These are phyloP conservation scores for Alfaro cultratus DNA, from an alignment of 2,797 vertebrate genomes.

Conservation along the genomic window DNA sequence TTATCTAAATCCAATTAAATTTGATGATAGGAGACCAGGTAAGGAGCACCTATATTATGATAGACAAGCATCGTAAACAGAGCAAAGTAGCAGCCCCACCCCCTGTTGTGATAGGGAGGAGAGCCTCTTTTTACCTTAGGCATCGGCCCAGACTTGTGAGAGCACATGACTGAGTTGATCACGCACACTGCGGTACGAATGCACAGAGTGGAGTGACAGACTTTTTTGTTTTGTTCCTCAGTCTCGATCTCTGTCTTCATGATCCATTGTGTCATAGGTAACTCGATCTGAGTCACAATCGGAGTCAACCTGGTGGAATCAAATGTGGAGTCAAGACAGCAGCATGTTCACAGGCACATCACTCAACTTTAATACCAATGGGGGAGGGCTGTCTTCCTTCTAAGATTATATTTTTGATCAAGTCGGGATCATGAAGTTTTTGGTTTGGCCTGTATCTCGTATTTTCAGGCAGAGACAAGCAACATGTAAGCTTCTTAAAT, in stretches of 20 bases:
- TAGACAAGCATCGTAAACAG: conserved; percentile 77
- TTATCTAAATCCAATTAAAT: conserved; percentile 34
- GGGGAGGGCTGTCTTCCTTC: conserved; percentile 42
- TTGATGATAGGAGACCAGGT: conserved; percentile 50
- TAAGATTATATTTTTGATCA: not conserved
- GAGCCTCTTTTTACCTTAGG: conserved; percentile 84
- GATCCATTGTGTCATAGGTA: conserved; percentile 79
- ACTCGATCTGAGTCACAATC: conserved; percentile 81
- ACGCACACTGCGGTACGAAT: conserved; percentile 73
- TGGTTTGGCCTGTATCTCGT: conserved; percentile 29
- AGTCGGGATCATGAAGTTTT: conserved; percentile 33
- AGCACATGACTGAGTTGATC: conserved; percentile 75
- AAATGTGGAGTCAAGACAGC: conserved; percentile 86
- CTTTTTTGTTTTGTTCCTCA: conserved; percentile 79
- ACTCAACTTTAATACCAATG: conserved; percentile 60
- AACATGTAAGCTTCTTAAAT: conserved; percentile 24
- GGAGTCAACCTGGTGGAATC: conserved; percentile 87
- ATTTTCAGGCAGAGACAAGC: conserved; percentile 36
- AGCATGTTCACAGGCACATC: conserved; percentile 78
- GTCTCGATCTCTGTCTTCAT: conserved; percentile 70
- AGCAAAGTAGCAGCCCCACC: conserved; percentile 74
- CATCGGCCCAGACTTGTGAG: conserved; percentile 81
- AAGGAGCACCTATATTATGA: conserved; percentile 65
- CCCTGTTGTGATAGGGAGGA: conserved; percentile 68
- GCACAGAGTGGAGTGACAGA: conserved; percentile 77